phyloP scores from a whole-genome alignment of 1,140 invertebrate genomes.

The Caenorhabditis briggsae region DNA sequence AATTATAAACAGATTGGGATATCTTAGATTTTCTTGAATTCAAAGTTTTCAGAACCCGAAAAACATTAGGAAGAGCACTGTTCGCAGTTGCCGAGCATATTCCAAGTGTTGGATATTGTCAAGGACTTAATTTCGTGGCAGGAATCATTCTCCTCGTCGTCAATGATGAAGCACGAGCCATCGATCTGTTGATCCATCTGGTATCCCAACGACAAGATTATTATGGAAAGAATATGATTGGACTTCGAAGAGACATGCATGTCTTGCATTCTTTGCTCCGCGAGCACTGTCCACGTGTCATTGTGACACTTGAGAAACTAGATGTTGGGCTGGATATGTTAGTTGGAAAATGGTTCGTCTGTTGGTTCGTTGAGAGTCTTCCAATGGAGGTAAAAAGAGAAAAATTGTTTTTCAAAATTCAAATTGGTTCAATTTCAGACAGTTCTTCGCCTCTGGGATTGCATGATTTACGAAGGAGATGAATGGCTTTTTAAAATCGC shows the following conservation, averaged over 20 bases:
- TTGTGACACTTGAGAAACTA: constrained; percentile 53
- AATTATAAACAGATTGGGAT: too few relatives aligned
- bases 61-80: constrained; percentile 42
- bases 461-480: constrained; percentile 62
- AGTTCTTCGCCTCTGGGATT: constrained; percentile 61
- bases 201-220: constrained; percentile 51
- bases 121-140: constrained; percentile 54
- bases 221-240: constrained; percentile 58
- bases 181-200: constrained; percentile 49
- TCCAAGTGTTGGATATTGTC: constrained; percentile 58
- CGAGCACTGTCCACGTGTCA: constrained; percentile 40
- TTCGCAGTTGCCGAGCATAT: constrained; percentile 52
- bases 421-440: constrained; percentile 34
- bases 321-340: constrained; percentile 59
- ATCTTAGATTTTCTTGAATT: background rate
- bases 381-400: constrained; percentile 51
- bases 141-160: constrained; percentile 57
- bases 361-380: constrained; percentile 60
- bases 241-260: constrained; percentile 50
- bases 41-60: constrained; percentile 22
- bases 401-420: background rate
- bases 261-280: constrained; percentile 43
- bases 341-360: constrained; percentile 57
- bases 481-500: constrained; percentile 58
- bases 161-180: constrained; percentile 45